Percentiles rank a stretch among this genome's conserved stretches.
Evolutionary conservation across 2,888 invertebrate genomes (phyloP).

Genomic region (Scrobipalpa costella): DNA sequence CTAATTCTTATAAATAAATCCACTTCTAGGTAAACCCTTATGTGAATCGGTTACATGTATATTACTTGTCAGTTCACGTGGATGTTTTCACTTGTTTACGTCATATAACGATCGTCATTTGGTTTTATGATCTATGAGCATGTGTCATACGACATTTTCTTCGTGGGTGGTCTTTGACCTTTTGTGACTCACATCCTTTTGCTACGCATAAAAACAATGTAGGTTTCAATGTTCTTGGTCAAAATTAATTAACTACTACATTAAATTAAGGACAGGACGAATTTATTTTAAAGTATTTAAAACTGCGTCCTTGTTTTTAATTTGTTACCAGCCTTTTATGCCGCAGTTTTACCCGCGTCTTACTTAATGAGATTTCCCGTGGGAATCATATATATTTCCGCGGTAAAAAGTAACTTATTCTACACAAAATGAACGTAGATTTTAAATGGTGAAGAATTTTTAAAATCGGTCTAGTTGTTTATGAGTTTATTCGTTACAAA

Average conservation of each 20-base stretch:
- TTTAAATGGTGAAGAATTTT: too few species aligned
- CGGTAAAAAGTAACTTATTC: too few species aligned
- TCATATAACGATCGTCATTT: constrained; percentile 14
- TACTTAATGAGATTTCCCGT: too few species aligned
- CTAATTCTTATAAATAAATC: too few species aligned
- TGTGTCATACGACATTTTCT: constrained; percentile 13
- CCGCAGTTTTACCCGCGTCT: too few species aligned
- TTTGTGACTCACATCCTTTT: constrained; percentile 3
- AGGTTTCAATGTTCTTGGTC: neutral
- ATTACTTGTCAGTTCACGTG: neutral
- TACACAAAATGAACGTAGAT: too few species aligned
- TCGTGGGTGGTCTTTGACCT: constrained; percentile 15
- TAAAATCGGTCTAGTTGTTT: too few species aligned
- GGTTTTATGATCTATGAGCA: constrained; percentile 19
- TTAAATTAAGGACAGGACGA: neutral
- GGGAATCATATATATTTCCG: too few species aligned
- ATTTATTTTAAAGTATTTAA: neutral
- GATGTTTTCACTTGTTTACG: constrained; percentile 15
- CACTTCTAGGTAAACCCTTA: neutral
- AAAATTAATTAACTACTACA: constrained; percentile 1
- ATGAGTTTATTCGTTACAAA: too few species aligned
- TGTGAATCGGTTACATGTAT: neutral
- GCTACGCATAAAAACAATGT: neutral
- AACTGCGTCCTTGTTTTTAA: neutral
- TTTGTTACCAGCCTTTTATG: too few species aligned